A percentile compares a stretch with the other conserved stretches of the same genome.
phyloP scores from a whole-genome alignment of 2,113 vertebrate genomes.

The Nipponia nippon region DNA sequence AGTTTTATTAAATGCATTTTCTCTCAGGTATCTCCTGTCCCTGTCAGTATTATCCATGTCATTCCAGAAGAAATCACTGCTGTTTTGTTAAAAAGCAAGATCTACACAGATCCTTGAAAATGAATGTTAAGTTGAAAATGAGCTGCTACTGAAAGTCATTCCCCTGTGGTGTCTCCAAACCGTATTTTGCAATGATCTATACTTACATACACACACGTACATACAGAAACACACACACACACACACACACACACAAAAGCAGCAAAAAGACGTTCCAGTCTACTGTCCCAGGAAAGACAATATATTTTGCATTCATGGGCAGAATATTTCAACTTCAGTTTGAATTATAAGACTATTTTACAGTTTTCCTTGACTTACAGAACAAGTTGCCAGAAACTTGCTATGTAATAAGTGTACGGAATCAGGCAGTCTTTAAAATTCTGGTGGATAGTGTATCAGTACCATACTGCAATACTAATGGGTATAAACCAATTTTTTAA shows the following conservation, averaged over 20 bases:
- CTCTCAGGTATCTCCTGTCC: background rate
- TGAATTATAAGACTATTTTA: background rate
- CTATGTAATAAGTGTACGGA: background rate
- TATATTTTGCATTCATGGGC: background rate
- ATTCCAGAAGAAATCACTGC: background rate
- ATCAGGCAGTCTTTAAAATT: background rate
- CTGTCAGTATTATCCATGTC: background rate
- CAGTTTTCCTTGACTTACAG: background rate
- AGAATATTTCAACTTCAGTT: background rate
- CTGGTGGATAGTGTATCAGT: background rate
- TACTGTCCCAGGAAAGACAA: background rate
- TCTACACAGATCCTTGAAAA: background rate
- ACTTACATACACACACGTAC: background rate
- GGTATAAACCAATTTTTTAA: background rate
- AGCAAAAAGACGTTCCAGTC: background rate
- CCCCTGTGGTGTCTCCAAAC: background rate
- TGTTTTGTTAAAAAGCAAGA: background rate
- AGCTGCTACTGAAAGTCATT: background rate
- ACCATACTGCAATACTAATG: background rate
- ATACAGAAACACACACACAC: background rate
- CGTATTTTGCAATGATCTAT: background rate
- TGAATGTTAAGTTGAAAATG: background rate
- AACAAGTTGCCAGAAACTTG: background rate
- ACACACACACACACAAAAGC: background rate
- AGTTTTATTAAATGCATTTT: background rate